These are phyloP conservation scores for Diglossa brunneiventris DNA, from an alignment of 2,113 vertebrate genomes.

Conservation along the genomic window DNA sequence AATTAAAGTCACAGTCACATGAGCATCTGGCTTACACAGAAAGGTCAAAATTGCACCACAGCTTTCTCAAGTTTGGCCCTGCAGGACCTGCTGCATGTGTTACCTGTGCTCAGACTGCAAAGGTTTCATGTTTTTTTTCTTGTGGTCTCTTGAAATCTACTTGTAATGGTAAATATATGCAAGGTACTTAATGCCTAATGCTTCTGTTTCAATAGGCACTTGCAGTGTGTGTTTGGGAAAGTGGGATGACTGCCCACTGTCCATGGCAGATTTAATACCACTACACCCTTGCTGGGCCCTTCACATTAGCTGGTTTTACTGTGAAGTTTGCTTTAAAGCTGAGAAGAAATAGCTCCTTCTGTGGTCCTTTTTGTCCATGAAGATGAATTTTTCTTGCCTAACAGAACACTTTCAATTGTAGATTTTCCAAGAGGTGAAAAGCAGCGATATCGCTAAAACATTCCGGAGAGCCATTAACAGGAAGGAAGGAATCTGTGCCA, in stretches of 20 bases:
- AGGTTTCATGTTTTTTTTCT: background rate
- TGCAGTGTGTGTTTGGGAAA: background rate
- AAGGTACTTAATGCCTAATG: background rate
- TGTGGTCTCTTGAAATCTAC: background rate
- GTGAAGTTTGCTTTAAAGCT: background rate
- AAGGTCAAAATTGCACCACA: background rate
- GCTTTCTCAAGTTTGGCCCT: background rate
- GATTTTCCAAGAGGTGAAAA: slow-evolving; percentile 88
- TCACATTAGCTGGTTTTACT: background rate
- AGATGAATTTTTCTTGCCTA: background rate
- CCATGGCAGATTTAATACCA: background rate
- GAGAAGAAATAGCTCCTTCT: background rate
- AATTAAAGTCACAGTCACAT: background rate
- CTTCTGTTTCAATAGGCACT: background rate
- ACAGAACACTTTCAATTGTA: slow-evolving; percentile 61
- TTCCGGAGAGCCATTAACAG: slow-evolving; percentile 90
- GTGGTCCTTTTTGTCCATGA: background rate
- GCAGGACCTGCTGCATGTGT: slow-evolving; percentile 11
- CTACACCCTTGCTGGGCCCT: background rate
- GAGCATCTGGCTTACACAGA: background rate
- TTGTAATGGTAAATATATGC: background rate
- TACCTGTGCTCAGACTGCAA: background rate
- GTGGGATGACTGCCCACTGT: background rate
- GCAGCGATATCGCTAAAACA: slow-evolving; percentile 79
- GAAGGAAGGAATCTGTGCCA: slow-evolving; percentile 90